phyloP scores from a whole-genome alignment of 2,113 vertebrate genomes.

The Oriolus oriolus region DNA sequence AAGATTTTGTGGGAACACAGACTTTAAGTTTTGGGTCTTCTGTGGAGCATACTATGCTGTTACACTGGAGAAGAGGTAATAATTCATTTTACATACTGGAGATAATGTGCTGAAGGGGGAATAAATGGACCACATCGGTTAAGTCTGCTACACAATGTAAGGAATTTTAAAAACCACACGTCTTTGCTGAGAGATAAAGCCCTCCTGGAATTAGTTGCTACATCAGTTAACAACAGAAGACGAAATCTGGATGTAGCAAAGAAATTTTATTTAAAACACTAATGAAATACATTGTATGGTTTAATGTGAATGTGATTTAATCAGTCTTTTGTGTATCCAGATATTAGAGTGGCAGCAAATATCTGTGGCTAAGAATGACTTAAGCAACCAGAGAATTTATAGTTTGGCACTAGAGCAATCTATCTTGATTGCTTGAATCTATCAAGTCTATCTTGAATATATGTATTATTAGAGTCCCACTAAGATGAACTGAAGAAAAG shows the following conservation, averaged over 20 bases:
- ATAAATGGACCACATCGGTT: slow-evolving; percentile 46
- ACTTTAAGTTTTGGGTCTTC: background rate
- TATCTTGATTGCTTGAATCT: background rate
- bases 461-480: background rate
- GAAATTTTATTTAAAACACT: background rate
- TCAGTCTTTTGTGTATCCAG: background rate
- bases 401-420: background rate
- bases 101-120: slow-evolving; percentile 35
- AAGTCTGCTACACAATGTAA: background rate
- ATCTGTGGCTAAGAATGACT: background rate
- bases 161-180: slow-evolving; percentile 13
- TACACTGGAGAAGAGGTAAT: slow-evolving; percentile 15
- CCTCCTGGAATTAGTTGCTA: background rate
- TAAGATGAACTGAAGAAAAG: background rate
- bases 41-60: background rate
- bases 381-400: background rate
- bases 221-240: background rate
- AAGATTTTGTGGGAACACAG: background rate
- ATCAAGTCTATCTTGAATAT: background rate
- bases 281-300: background rate
- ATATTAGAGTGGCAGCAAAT: background rate
- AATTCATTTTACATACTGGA: slow-evolving; percentile 45
- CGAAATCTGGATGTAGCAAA: background rate
- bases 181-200: background rate
- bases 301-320: background rate